Evolutionary conservation across 2,888 invertebrate species (phyloP).

Genomic region (Aporophyla nigra): DNA sequence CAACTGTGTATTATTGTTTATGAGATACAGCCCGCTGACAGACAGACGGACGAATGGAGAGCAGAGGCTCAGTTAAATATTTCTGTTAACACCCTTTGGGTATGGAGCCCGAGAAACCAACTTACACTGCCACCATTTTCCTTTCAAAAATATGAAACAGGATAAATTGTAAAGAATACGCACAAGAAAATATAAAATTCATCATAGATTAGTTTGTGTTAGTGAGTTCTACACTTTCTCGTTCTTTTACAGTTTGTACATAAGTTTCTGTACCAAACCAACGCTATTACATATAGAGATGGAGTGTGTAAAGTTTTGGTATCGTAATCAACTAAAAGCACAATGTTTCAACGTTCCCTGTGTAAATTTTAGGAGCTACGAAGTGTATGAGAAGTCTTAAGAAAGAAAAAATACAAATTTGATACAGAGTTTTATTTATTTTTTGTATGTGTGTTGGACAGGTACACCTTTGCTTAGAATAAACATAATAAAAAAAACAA

Average conservation of each 20-base stretch:
- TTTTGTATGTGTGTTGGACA: no score
- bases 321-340: conserved; percentile 59
- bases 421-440: no score
- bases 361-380: conserved; percentile 34
- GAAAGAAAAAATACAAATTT: no score
- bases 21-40: no score
- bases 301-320: conserved; percentile 37
- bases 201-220: no score
- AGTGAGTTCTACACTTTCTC: neutral
- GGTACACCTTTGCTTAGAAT: no score
- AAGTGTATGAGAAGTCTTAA: conserved; percentile 4
- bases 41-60: no score
- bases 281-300: conserved; percentile 26
- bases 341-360: conserved; percentile 42
- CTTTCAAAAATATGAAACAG: neutral
- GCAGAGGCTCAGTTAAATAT: no score
- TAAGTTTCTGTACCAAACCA: conserved; percentile 28
- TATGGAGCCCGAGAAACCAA: neutral
- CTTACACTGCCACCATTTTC: neutral
- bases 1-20: no score
- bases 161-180: neutral
- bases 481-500: no score
- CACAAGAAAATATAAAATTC: neutral
- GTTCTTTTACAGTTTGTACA: neutral
- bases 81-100: no score